phyloP scores from a whole-genome alignment of 2,888 invertebrate species.

The Leptogaster cylindrica region DNA sequence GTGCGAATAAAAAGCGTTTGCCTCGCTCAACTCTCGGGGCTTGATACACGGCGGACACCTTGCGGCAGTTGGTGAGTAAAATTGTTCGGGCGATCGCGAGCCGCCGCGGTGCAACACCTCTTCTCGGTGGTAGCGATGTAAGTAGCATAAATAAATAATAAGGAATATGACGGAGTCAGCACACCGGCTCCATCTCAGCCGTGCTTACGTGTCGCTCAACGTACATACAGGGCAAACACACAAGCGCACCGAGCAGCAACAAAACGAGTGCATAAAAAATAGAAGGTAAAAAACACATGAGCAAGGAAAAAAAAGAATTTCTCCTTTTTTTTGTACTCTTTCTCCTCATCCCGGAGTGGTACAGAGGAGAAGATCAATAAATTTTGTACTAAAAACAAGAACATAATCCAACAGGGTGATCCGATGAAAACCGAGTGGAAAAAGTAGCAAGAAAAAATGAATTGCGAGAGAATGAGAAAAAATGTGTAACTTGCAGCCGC shows the following conservation, averaged over 20 bases:
- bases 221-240: constrained; percentile 2
- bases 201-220: constrained; percentile 14
- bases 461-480: constrained; percentile 37
- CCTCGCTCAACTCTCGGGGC: too few species aligned
- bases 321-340: constrained; percentile 28
- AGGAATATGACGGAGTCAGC: constrained; percentile 18
- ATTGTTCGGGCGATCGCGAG: neutral
- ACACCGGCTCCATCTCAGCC: constrained; percentile 9
- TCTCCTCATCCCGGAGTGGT: constrained; percentile 15
- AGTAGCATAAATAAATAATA: constrained; percentile 38
- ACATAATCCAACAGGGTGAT: constrained; percentile 41
- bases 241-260: neutral
- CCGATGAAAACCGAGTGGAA: constrained; percentile 31
- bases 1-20: too few species aligned
- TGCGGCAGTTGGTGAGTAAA: neutral
- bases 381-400: constrained; percentile 40
- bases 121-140: constrained; percentile 15
- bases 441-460: constrained; percentile 24
- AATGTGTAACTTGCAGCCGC: constrained; percentile 19
- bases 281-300: constrained; percentile 37
- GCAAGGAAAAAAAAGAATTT: constrained; percentile 9
- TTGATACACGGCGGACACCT: too few species aligned
- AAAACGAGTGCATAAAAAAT: constrained; percentile 29
- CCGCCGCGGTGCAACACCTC: neutral
- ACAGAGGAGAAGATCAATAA: constrained; percentile 39